Evolutionary conservation across 2,797 vertebrate species (phyloP).

Genomic region (Streptopelia turtur): DNA sequence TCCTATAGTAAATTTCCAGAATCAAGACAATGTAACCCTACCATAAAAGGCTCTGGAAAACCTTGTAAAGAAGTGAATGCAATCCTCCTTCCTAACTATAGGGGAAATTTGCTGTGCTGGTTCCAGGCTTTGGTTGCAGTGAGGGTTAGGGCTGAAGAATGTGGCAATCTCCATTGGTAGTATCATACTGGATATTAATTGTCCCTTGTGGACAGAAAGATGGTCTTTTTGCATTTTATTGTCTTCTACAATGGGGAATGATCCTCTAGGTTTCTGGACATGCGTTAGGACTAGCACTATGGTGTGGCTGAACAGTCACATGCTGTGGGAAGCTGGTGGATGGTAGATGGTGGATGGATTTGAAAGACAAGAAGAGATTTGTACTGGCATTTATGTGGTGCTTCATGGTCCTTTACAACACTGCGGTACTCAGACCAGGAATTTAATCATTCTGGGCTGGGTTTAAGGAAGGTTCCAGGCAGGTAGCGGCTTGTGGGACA

Average conservation of each 20-base stretch:
- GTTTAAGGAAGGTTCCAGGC: background rate
- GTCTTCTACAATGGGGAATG: background rate
- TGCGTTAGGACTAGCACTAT: background rate
- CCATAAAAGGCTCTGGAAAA: background rate
- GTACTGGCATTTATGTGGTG: accelerated
- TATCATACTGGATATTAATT: background rate
- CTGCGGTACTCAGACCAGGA: background rate
- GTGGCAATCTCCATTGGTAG: background rate
- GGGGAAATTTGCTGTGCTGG: background rate
- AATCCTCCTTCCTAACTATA: background rate
- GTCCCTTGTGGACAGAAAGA: background rate
- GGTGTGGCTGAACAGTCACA: background rate
- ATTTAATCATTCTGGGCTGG: background rate
- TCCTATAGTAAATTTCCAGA: background rate
- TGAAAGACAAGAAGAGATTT: background rate
- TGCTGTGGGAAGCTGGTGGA: background rate
- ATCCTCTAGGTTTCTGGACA: background rate
- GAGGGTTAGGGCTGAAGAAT: background rate
- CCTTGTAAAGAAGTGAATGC: background rate
- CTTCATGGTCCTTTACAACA: background rate
- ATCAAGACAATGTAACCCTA: background rate
- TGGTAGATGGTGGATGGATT: background rate
- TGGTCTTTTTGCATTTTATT: background rate
- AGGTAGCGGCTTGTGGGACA: background rate
- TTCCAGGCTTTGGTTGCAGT: background rate